Conservation (phyloP, 2,888 invertebrate genomes). For the Anaspis maculata region DNA sequence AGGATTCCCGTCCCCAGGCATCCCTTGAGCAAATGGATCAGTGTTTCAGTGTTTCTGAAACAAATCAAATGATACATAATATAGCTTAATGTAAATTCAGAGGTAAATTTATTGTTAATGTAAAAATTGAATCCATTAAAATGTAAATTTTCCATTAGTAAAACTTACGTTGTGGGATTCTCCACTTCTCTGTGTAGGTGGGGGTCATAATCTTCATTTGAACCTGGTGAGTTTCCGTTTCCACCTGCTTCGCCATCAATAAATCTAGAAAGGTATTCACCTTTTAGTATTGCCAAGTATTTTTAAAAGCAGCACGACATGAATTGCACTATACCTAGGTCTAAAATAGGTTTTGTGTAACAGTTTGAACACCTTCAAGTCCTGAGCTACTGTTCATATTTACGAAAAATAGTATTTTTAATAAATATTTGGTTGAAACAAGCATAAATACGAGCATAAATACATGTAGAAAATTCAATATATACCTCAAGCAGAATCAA, state of each 20-base stretch:
- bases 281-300: slow-evolving; percentile 7
- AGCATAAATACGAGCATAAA: too few relatives aligned
- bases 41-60: slow-evolving; percentile 68
- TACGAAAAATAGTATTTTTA: too few relatives aligned
- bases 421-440: too few relatives aligned
- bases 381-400: too few relatives aligned
- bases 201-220: slow-evolving; percentile 52
- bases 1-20: slow-evolving; percentile 89
- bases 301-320: slow-evolving; percentile 2
- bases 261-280: slow-evolving; percentile 9
- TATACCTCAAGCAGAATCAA: too few relatives aligned
- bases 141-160: background rate
- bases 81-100: too few relatives aligned
- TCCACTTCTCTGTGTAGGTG: slow-evolving; percentile 57
- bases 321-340: slow-evolving; percentile 1
- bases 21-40: slow-evolving; percentile 82
- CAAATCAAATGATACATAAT: slow-evolving; percentile 7
- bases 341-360: background rate
- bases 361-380: too few relatives aligned
- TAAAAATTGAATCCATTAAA: too few relatives aligned
- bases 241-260: slow-evolving; percentile 10
- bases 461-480: too few relatives aligned
- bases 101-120: slow-evolving; percentile 1
- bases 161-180: slow-evolving; percentile 66
- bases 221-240: slow-evolving; percentile 12